Evolutionary conservation across 2,888 invertebrate genomes (phyloP).

Genomic region (Monochamus alternatus): DNA sequence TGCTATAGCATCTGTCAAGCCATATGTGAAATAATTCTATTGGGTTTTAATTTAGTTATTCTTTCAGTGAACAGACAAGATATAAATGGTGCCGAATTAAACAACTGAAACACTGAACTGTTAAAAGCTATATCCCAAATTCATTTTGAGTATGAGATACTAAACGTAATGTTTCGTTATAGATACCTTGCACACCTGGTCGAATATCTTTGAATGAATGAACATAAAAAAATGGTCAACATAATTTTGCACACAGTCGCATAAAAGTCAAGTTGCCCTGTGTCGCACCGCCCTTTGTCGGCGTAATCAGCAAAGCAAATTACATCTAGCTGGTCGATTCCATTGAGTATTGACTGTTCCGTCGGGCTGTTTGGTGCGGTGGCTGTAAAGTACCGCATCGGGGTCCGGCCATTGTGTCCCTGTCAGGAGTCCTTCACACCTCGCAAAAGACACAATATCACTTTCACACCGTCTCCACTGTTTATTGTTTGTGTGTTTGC

Average conservation of each 20-base stretch:
- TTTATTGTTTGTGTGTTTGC: conserved; percentile 68
- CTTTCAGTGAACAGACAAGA: too few relatives aligned
- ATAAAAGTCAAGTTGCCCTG: conserved; percentile 50
- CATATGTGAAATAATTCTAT: too few relatives aligned
- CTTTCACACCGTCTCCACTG: conserved; percentile 68
- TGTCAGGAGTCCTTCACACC: conserved; percentile 69
- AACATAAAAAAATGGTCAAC: conserved; percentile 24
- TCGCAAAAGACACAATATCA: conserved; percentile 69
- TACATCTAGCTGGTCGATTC: conserved; percentile 66
- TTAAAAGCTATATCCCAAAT: too few relatives aligned
- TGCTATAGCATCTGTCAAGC: too few relatives aligned
- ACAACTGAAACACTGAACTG: not conserved
- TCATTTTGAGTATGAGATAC: not conserved
- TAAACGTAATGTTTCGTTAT: conserved; percentile 3
- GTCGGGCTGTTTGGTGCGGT: conserved; percentile 63
- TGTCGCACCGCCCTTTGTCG: conserved; percentile 60
- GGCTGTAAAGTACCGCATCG: conserved; percentile 69
- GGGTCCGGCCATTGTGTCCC: conserved; percentile 65
- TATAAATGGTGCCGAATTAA: not conserved
- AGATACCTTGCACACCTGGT: conserved; percentile 47
- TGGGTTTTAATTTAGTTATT: too few relatives aligned
- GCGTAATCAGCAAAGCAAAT: conserved; percentile 66
- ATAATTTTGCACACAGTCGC: conserved; percentile 39
- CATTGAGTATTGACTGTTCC: conserved; percentile 62
- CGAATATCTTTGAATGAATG: conserved; percentile 38